phyloP scores from a whole-genome alignment of 1,140 invertebrate genomes.

The Drosophila insularis region DNA sequence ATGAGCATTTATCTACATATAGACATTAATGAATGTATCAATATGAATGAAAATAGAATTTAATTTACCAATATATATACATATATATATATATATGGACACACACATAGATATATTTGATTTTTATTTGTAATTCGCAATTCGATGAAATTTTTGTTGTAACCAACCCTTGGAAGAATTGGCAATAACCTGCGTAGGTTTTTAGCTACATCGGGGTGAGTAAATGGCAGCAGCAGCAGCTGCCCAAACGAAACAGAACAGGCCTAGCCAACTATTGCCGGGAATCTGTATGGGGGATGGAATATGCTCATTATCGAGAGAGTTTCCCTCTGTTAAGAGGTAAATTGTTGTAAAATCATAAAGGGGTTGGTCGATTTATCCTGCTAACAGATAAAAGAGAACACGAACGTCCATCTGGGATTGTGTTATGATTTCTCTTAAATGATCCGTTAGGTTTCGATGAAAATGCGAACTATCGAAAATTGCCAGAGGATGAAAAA shows the following conservation, averaged over 20 bases:
- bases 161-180: slow-evolving; percentile 36
- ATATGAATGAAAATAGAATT: not conserved
- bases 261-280: not conserved
- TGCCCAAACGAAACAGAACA: not conserved
- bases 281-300: not conserved
- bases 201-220: slow-evolving; percentile 25
- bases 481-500: not conserved
- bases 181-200: slow-evolving; percentile 37
- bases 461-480: not conserved
- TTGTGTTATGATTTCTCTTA: not conserved
- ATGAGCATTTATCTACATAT: not conserved
- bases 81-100: not conserved
- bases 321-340: not conserved
- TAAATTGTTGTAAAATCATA: not conserved
- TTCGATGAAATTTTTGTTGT: slow-evolving; percentile 15
- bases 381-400: not conserved
- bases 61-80: not conserved
- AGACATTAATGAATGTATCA: slow-evolving; percentile 4
- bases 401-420: not conserved
- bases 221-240: slow-evolving; percentile 14
- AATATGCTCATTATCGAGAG: not conserved
- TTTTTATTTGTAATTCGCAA: slow-evolving; percentile 16
- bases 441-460: not conserved
- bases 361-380: not conserved
- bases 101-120: not conserved